Evolutionary conservation across 2,797 vertebrate genomes (phyloP).

Genomic region (Percopsis omiscomaycus): DNA sequence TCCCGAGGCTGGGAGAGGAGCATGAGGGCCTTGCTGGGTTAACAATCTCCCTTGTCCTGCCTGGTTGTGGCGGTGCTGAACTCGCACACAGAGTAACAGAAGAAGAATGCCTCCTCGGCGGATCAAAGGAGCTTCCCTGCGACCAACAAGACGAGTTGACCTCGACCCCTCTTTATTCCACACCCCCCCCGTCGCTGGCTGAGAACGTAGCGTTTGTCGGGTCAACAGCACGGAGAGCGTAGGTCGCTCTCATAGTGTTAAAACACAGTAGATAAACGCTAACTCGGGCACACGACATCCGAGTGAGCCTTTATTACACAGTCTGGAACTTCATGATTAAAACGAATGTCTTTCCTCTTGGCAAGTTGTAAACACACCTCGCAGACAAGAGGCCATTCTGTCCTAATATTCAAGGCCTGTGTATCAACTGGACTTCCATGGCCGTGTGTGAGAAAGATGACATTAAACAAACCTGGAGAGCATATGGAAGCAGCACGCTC

Average conservation of each 20-base stretch:
- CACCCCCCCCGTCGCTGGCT: slow-evolving; percentile 28
- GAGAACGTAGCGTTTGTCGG: slow-evolving; percentile 44
- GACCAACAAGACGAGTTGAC: slow-evolving; percentile 62
- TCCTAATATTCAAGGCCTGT: neutral
- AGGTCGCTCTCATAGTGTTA: slow-evolving; percentile 11
- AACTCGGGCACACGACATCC: slow-evolving; percentile 16
- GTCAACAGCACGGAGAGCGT: slow-evolving; percentile 43
- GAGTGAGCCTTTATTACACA: neutral
- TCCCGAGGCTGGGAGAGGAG: slow-evolving; percentile 46
- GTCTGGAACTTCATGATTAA: neutral
- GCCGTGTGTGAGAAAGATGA: neutral
- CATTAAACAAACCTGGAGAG: neutral
- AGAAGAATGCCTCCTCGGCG: slow-evolving; percentile 66
- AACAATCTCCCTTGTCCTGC: slow-evolving; percentile 68
- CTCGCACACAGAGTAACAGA: slow-evolving; percentile 58
- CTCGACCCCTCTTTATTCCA: slow-evolving; percentile 53
- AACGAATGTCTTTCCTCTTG: slow-evolving; percentile 3
- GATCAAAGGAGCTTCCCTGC: slow-evolving; percentile 63
- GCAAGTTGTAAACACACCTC: neutral
- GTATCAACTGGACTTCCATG: neutral
- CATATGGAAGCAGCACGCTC: slow-evolving; percentile 6
- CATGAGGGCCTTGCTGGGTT: slow-evolving; percentile 57
- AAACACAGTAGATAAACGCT: slow-evolving; percentile 1
- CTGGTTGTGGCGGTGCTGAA: slow-evolving; percentile 45
- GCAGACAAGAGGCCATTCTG: slow-evolving; percentile 3